These are phyloP conservation scores for Darwinula stevensoni DNA, from an alignment of 2,888 invertebrate genomes.

Conservation along the genomic window DNA sequence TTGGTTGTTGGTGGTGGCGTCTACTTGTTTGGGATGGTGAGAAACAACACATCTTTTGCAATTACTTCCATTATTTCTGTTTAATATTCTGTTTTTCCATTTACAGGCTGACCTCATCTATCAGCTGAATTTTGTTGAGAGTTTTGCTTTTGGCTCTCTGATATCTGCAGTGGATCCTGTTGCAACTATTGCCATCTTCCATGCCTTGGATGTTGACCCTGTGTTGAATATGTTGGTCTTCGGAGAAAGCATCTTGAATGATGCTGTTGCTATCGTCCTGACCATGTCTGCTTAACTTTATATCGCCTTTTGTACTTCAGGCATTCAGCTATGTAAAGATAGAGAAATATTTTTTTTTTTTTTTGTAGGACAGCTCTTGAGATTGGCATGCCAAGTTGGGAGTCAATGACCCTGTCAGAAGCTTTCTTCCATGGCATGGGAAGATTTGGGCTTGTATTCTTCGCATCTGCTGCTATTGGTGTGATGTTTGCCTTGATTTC, in stretches of 20 bases:
- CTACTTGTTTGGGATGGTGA: slow-evolving; percentile 61
- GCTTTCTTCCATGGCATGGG: slow-evolving; percentile 63
- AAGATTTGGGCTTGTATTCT: slow-evolving; percentile 80
- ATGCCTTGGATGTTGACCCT: slow-evolving; percentile 86
- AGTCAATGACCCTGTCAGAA: slow-evolving; percentile 34
- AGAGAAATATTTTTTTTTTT: slow-evolving; percentile 6
- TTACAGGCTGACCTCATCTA: slow-evolving; percentile 36
- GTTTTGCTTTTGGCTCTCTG: slow-evolving; percentile 90
- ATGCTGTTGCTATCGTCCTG: slow-evolving; percentile 91
- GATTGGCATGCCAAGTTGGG: slow-evolving; percentile 14
- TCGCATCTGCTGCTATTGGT: slow-evolving; percentile 90
- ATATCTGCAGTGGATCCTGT: slow-evolving; percentile 98
- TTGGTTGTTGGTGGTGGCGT: slow-evolving; percentile 87
- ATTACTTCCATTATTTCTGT: slow-evolving; percentile 1
- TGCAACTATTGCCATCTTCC: slow-evolving; percentile 93
- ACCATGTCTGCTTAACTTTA: slow-evolving; percentile 30
- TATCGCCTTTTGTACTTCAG: slow-evolving; percentile 10
- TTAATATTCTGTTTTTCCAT: too few relatives aligned
- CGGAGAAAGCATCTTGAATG: slow-evolving; percentile 82
- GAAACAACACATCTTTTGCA: slow-evolving; percentile 7
- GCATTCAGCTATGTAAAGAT: too few relatives aligned
- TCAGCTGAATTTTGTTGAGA: slow-evolving; percentile 71
- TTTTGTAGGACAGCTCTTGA: slow-evolving; percentile 12
- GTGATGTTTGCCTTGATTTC: slow-evolving; percentile 77
- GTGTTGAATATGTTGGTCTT: slow-evolving; percentile 98